phyloP scores from a whole-genome alignment of 2,888 invertebrate genomes.

The Volucella zonaria region DNA sequence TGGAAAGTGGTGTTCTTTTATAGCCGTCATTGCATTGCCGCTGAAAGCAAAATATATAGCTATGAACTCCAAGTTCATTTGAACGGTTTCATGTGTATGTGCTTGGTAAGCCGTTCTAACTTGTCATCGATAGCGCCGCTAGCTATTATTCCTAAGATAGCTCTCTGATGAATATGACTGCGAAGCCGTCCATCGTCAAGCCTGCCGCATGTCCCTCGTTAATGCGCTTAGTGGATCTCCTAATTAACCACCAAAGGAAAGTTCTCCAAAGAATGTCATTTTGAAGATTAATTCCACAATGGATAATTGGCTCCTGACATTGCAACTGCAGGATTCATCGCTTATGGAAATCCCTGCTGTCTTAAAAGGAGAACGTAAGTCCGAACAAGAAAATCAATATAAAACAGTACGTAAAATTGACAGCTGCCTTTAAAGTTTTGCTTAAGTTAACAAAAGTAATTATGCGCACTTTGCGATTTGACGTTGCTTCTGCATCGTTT shows the following conservation, averaged over 20 bases:
- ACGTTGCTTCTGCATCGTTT: too few species aligned
- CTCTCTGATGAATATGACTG: slow-evolving; percentile 75
- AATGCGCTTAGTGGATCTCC: slow-evolving; percentile 40
- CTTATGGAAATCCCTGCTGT: slow-evolving; percentile 47
- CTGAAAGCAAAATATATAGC: slow-evolving; percentile 18
- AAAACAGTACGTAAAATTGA: too few species aligned
- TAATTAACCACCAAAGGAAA: slow-evolving; percentile 23
- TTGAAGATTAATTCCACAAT: slow-evolving; percentile 36
- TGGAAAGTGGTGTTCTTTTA: slow-evolving; percentile 16
- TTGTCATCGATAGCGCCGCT: slow-evolving; percentile 64
- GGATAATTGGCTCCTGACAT: slow-evolving; percentile 69
- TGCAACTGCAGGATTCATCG: slow-evolving; percentile 67
- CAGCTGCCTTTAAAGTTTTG: too few species aligned
- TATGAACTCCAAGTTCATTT: slow-evolving; percentile 34
- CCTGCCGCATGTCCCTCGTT: slow-evolving; percentile 57
- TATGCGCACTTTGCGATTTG: too few species aligned
- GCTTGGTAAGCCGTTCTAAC: slow-evolving; percentile 64
- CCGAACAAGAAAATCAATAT: slow-evolving; percentile 50
- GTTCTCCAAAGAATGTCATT: not conserved
- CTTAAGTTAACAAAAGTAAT: too few species aligned
- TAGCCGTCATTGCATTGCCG: slow-evolving; percentile 25
- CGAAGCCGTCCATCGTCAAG: slow-evolving; percentile 66
- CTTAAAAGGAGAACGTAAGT: slow-evolving; percentile 37
- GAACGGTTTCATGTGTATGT: slow-evolving; percentile 67
- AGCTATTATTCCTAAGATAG: slow-evolving; percentile 61